Evolutionary conservation across 1,140 invertebrate genomes (phyloP).

Genomic region (Tetramorium alpestre): DNA sequence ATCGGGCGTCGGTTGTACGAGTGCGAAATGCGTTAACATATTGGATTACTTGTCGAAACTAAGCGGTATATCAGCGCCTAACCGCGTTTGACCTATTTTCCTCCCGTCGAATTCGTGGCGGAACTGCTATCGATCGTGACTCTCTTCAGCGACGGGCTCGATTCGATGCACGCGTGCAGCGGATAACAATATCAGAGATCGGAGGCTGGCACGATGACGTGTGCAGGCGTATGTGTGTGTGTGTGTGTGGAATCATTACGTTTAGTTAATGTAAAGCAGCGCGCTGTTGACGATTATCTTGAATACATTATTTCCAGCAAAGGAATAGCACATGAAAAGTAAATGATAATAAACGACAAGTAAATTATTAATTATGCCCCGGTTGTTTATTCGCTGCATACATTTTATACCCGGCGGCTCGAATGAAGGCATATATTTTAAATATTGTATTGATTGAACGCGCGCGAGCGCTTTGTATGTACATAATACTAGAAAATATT

Average conservation of each 20-base stretch:
- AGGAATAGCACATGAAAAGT: background rate
- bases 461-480: background rate
- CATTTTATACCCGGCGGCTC: background rate
- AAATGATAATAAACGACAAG: background rate
- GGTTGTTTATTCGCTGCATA: background rate
- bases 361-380: constrained; percentile 16
- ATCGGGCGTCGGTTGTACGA: background rate
- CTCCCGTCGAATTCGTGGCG: constrained; percentile 20
- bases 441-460: background rate
- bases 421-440: background rate
- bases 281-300: background rate
- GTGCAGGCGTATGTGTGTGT: background rate
- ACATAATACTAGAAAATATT: background rate
- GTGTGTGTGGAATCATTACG: background rate
- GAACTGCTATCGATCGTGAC: constrained; percentile 39
- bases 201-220: constrained; percentile 32
- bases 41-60: constrained; percentile 19
- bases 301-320: constrained; percentile 3
- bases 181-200: constrained; percentile 57
- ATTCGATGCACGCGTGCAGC: constrained; percentile 33
- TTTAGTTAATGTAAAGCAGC: background rate
- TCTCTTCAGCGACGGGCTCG: constrained; percentile 27
- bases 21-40: constrained; percentile 6
- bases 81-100: constrained; percentile 51
- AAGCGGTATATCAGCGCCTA: constrained; percentile 15